Evolutionary conservation across 2,888 invertebrate species (phyloP).

Genomic region (Perizoma flavofasciatum): DNA sequence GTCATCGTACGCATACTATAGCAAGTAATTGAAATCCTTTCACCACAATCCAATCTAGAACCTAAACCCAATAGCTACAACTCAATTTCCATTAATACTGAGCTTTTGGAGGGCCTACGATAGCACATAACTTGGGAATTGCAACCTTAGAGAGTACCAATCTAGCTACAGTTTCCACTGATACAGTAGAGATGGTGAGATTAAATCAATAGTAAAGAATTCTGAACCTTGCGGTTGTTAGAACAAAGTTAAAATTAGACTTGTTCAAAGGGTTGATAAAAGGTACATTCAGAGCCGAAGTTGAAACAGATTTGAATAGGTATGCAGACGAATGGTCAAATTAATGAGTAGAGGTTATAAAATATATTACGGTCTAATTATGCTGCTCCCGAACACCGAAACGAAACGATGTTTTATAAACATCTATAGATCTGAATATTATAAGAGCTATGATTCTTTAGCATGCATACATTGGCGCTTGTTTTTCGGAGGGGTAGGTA

Average conservation of each 20-base stretch:
- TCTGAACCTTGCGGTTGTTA: slow-evolving; percentile 16
- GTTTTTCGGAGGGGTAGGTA: too few species aligned
- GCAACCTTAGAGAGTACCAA: slow-evolving; percentile 4
- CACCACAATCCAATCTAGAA: slow-evolving; percentile 9
- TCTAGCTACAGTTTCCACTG: slow-evolving; percentile 12
- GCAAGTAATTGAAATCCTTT: slow-evolving; percentile 28
- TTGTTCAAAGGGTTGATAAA: slow-evolving; percentile 14
- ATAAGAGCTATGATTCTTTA: too few species aligned
- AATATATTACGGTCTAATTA: neutral
- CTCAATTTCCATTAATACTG: slow-evolving; percentile 18
- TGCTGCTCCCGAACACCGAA: neutral
- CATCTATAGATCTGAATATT: neutral
- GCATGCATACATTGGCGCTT: too few species aligned
- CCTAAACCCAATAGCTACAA: slow-evolving; percentile 18
- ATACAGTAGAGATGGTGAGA: slow-evolving; percentile 4
- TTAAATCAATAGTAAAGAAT: slow-evolving; percentile 18
- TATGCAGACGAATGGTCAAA: slow-evolving; percentile 11
- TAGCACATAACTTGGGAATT: slow-evolving; percentile 5
- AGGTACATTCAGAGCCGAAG: slow-evolving; percentile 14
- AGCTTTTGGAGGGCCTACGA: slow-evolving; percentile 5
- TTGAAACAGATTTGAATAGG: slow-evolving; percentile 13
- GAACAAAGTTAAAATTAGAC: slow-evolving; percentile 16
- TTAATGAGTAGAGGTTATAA: slow-evolving; percentile 11
- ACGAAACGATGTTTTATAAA: neutral
- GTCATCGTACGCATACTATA: slow-evolving; percentile 24